A percentile compares a stretch with the other conserved stretches of the same genome.
phyloP scores from a whole-genome alignment of 2,888 invertebrate species.

The Abrostola triplasia region DNA sequence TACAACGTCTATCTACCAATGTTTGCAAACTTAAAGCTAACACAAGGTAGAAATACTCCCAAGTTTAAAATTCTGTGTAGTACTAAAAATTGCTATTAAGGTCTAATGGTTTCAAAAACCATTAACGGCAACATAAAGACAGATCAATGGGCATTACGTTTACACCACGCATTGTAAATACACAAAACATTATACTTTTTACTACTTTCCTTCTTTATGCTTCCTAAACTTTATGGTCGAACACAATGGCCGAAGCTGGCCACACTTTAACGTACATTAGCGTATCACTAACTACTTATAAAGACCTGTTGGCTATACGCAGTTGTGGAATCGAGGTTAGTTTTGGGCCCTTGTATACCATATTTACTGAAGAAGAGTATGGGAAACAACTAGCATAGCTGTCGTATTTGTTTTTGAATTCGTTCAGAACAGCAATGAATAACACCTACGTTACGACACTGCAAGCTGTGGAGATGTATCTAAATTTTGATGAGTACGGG shows the following conservation, averaged over 20 bases:
- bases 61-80: slow-evolving; percentile 21
- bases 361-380: background rate
- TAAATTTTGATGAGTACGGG: no score
- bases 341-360: slow-evolving; percentile 2
- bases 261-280: slow-evolving; percentile 22
- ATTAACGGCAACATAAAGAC: slow-evolving; percentile 45
- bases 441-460: no score
- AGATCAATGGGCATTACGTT: slow-evolving; percentile 43
- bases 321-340: background rate
- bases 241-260: slow-evolving; percentile 3
- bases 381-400: background rate
- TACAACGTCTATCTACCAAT: no score
- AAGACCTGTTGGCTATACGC: background rate
- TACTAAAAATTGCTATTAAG: slow-evolving; percentile 39
- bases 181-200: slow-evolving; percentile 36
- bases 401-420: background rate
- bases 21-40: no score
- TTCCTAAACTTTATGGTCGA: slow-evolving; percentile 25
- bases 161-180: slow-evolving; percentile 35
- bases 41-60: no score
- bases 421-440: background rate
- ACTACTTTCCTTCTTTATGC: slow-evolving; percentile 26
- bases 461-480: no score
- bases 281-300: slow-evolving; percentile 19
- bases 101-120: slow-evolving; percentile 47